These are phyloP conservation scores for Branchinecta sandiegonensis DNA, from an alignment of 2,888 invertebrate species.

Conservation along the genomic window DNA sequence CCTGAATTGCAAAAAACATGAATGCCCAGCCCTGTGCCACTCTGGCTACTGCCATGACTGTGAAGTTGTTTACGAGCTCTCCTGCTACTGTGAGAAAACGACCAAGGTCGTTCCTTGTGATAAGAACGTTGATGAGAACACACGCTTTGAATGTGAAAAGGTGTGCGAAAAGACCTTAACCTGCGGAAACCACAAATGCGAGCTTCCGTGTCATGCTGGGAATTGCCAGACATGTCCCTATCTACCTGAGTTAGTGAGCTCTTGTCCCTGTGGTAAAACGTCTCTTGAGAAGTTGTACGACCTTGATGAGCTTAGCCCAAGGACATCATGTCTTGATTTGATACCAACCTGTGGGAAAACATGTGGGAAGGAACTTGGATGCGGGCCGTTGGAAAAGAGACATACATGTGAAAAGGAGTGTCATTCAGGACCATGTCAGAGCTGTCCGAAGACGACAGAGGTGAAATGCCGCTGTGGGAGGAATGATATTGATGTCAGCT, in stretches of 20 bases:
- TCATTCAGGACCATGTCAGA: conserved; percentile 58
- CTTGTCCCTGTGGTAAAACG: conserved; percentile 63
- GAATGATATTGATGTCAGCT: conserved; percentile 64
- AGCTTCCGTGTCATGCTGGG: conserved; percentile 50
- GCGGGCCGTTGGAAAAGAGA: conserved; percentile 47
- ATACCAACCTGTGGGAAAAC: conserved; percentile 61
- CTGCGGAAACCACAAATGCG: conserved; percentile 57
- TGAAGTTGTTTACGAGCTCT: conserved; percentile 46
- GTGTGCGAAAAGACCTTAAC: conserved; percentile 45
- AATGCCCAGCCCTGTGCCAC: conserved; percentile 60
- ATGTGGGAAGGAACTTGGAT: conserved; percentile 47
- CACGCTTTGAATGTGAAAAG: conserved; percentile 46
- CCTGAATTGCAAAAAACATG: conserved; percentile 62
- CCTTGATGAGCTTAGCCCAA: conserved; percentile 32
- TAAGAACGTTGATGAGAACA: conserved; percentile 37
- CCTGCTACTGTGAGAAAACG: conserved; percentile 54
- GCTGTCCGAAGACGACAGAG: conserved; percentile 56
- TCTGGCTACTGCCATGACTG: conserved; percentile 60
- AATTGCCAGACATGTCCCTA: conserved; percentile 49
- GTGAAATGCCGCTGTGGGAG: conserved; percentile 73
- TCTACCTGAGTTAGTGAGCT: conserved; percentile 45
- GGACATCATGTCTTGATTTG: conserved; percentile 59
- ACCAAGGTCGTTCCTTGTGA: conserved; percentile 48
- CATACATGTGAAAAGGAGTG: conserved; percentile 54
- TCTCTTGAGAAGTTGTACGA: conserved; percentile 33